Conservation (phyloP, 2,888 invertebrate genomes). For the Acleris cristana region DNA sequence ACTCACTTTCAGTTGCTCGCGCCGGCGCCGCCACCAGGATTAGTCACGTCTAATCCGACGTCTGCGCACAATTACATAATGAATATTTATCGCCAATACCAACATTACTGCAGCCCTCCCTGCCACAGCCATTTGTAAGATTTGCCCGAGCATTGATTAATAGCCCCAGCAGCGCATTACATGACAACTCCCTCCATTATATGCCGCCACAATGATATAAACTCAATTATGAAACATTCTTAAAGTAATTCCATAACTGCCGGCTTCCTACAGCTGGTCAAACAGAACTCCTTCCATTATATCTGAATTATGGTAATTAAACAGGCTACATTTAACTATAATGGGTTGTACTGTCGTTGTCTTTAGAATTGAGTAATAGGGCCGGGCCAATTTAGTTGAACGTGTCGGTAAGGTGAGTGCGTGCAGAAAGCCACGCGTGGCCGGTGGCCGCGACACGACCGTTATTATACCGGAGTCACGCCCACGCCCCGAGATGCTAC, state of each 20-base stretch:
- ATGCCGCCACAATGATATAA: constrained; percentile 15
- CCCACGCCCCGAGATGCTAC: constrained; percentile 38
- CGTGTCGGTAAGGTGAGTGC: constrained; percentile 51
- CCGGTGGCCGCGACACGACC: constrained; percentile 43
- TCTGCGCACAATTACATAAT: constrained; percentile 43
- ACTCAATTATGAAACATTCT: constrained; percentile 28
- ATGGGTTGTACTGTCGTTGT: constrained; percentile 16
- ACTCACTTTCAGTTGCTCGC: constrained; percentile 26
- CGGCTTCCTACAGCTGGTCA: constrained; percentile 30
- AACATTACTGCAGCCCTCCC: constrained; percentile 31
- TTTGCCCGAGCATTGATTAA: constrained; percentile 32
- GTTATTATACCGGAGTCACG: constrained; percentile 46
- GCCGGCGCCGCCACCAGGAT: constrained; percentile 28
- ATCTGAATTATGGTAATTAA: constrained; percentile 30
- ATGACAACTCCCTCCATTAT: constrained; percentile 1
- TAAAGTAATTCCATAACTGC: constrained; percentile 23
- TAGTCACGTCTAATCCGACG: constrained; percentile 43
- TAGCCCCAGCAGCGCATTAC: constrained; percentile 5
- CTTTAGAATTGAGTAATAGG: constrained; percentile 24
- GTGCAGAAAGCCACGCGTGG: constrained; percentile 58
- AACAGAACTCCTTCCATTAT: constrained; percentile 14
- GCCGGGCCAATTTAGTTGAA: constrained; percentile 50
- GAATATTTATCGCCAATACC: constrained; percentile 43
- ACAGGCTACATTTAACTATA: constrained; percentile 1
- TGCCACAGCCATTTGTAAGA: constrained; percentile 22